Conservation (phyloP, 1,140 invertebrate genomes). For the Cydia pomonella region DNA sequence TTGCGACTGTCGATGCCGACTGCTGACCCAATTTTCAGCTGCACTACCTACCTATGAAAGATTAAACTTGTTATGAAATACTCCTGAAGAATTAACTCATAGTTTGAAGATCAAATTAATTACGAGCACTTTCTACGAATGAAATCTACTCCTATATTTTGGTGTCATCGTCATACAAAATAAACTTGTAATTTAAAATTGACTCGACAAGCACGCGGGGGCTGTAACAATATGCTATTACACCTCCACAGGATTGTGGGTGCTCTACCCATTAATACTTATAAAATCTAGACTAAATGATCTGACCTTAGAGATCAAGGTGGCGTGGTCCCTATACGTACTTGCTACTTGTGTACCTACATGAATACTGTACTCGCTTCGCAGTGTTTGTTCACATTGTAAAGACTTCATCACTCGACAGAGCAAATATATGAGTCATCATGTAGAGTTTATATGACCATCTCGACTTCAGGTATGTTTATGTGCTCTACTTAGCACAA, state of each 20-base stretch:
- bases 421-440: neutral
- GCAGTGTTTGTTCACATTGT: neutral
- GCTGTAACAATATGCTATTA: constrained; percentile 56
- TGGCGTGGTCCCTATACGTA: neutral
- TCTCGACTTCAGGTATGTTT: neutral
- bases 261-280: constrained; percentile 42
- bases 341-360: constrained; percentile 4
- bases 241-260: constrained; percentile 54
- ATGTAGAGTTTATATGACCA: neutral
- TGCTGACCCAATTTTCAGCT: constrained; percentile 4
- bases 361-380: too few species aligned
- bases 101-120: neutral
- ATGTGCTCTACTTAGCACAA: neutral
- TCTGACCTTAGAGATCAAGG: constrained; percentile 47
- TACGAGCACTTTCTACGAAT: constrained; percentile 24
- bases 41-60: neutral
- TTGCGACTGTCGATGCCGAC: neutral
- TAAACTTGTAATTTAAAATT: constrained; percentile 17
- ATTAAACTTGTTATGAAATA: neutral
- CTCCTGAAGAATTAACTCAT: neutral
- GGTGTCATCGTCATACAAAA: constrained; percentile 3
- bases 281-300: constrained; percentile 55
- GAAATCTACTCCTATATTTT: constrained; percentile 8
- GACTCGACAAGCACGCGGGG: constrained; percentile 37
- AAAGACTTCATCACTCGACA: neutral